These are phyloP conservation scores for Rhizoglyphus robini DNA, from an alignment of 1,140 invertebrate genomes.

Conservation along the genomic window DNA sequence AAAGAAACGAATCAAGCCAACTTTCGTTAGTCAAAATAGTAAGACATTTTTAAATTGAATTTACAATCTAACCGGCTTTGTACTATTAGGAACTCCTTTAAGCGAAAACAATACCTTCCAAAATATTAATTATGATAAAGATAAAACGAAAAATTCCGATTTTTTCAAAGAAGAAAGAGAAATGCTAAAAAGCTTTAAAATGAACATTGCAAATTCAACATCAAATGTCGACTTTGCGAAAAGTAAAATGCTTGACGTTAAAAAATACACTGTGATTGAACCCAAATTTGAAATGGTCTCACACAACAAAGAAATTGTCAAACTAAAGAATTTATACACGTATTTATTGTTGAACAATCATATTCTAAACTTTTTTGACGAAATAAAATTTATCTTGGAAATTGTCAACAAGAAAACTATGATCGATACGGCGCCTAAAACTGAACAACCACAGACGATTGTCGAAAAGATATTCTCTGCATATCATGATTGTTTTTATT, in stretches of 20 bases:
- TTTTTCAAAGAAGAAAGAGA: constrained; percentile 15
- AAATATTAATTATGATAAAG: neutral
- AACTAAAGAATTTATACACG: neutral
- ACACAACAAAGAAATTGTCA: neutral
- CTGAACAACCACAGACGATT: neutral
- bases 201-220: neutral
- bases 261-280: neutral
- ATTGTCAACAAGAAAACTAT: constrained; percentile 15
- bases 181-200: neutral
- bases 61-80: neutral
- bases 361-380: constrained; percentile 16
- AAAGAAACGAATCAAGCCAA: constrained; percentile 9
- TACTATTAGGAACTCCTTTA: neutral
- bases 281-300: neutral
- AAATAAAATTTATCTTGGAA: constrained; percentile 24
- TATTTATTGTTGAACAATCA: neutral
- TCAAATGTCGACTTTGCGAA: neutral
- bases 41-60: neutral
- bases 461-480: constrained; percentile 18
- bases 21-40: neutral
- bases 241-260: neutral
- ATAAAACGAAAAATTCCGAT: neutral
- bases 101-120: neutral
- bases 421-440: neutral
- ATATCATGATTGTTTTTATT: constrained; percentile 47